phyloP scores from a whole-genome alignment of 2,113 vertebrate genomes.

The Notothenia rossii region DNA sequence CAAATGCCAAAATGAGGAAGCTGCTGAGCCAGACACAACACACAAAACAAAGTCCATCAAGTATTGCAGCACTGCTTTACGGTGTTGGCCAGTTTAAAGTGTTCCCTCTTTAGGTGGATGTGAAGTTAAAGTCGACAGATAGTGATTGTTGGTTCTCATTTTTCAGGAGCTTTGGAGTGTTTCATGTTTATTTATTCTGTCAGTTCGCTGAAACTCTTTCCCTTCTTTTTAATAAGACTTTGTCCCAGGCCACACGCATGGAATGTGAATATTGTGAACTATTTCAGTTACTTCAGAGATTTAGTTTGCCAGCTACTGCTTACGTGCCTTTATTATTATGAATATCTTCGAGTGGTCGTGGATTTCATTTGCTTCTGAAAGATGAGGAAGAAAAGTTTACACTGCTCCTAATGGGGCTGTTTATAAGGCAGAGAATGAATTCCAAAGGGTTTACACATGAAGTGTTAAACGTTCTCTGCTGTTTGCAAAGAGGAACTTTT shows the following conservation, averaged over 20 bases:
- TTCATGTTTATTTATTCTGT: constrained; percentile 67
- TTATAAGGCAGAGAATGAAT: constrained; percentile 59
- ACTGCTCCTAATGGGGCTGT: constrained; percentile 23
- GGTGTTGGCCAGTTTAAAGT: not conserved
- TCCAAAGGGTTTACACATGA: constrained; percentile 49
- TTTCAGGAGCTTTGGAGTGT: constrained; percentile 45
- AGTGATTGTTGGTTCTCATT: constrained; percentile 45
- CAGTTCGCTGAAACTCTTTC: constrained; percentile 38
- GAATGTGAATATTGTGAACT: constrained; percentile 44
- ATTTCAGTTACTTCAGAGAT: constrained; percentile 20
- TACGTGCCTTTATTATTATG: constrained; percentile 72
- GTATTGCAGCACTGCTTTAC: constrained; percentile 7
- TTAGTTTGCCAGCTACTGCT: constrained; percentile 62
- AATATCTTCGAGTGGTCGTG: constrained; percentile 7
- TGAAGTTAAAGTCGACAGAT: constrained; percentile 41
- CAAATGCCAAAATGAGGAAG: not conserved
- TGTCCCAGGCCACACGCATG: constrained; percentile 11
- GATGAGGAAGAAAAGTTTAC: constrained; percentile 44
- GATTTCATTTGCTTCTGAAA: constrained; percentile 48
- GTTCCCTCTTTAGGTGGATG: constrained; percentile 25
- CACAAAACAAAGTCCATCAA: constrained; percentile 20
- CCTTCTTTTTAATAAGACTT: constrained; percentile 7
- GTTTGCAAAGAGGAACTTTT: constrained; percentile 27
- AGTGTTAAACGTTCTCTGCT: constrained; percentile 35
- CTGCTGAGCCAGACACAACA: not conserved